Evolutionary conservation across 2,797 vertebrate genomes (phyloP).

Genomic region (Adrianichthys oophorus): DNA sequence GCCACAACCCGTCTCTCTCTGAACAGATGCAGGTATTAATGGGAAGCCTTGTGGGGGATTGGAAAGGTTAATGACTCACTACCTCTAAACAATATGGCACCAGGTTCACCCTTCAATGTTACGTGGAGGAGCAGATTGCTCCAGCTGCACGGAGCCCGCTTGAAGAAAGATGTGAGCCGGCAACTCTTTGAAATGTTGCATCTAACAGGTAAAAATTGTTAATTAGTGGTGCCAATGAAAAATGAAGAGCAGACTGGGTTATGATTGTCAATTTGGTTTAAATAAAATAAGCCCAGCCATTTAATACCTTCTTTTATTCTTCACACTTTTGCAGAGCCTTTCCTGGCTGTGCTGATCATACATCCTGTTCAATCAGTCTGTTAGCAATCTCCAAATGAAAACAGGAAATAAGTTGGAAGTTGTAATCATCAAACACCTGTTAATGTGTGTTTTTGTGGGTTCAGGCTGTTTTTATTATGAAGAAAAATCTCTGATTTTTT

Average conservation of each 20-base stretch:
- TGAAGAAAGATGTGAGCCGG: conserved; percentile 30
- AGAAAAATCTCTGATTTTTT: neutral
- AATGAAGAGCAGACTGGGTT: too few species aligned
- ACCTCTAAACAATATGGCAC: conserved; percentile 70
- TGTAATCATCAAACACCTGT: too few species aligned
- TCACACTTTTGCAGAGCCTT: neutral
- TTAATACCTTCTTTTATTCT: too few species aligned
- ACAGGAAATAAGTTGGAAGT: too few species aligned
- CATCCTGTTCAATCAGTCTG: neutral
- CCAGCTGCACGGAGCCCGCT: conserved; percentile 32
- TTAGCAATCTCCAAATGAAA: too few species aligned
- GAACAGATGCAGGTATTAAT: conserved; percentile 74
- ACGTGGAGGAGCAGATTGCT: conserved; percentile 66
- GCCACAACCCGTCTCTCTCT: conserved; percentile 39
- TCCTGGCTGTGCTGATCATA: neutral
- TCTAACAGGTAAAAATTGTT: conserved; percentile 28
- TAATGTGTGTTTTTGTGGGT: neutral
- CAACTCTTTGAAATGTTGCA: conserved; percentile 33
- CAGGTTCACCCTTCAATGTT: conserved; percentile 49
- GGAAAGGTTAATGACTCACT: conserved; percentile 71
- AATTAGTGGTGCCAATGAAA: conserved; percentile 19
- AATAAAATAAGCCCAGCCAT: neutral
- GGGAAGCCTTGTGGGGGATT: conserved; percentile 48
- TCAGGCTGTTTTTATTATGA: neutral
- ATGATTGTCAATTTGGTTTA: neutral